Conservation (phyloP, 2,797 vertebrate species). For the Mus spretus region DNA sequence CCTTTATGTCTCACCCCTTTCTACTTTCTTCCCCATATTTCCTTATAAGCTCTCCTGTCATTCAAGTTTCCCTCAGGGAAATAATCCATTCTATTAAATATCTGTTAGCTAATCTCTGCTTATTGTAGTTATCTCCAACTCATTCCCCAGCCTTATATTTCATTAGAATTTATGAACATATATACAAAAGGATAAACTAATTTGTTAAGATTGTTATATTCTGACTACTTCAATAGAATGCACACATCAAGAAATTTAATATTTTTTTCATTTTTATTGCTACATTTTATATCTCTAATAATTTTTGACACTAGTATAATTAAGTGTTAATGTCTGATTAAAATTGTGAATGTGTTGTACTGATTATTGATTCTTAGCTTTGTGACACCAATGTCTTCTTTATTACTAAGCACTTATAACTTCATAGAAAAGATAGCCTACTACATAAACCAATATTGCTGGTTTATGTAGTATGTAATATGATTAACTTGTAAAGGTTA, state of each 20-base stretch:
- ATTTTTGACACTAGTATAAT: background rate
- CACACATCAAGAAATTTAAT: background rate
- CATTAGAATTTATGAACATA: background rate
- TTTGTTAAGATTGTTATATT: background rate
- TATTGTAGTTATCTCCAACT: background rate
- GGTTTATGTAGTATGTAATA: background rate
- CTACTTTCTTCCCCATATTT: background rate
- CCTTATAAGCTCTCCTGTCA: background rate
- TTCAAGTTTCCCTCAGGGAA: background rate
- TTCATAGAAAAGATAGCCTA: background rate
- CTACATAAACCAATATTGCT: background rate
- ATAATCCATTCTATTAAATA: background rate
- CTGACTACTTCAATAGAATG: background rate
- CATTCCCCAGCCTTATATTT: background rate
- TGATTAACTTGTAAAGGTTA: background rate
- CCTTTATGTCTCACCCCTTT: background rate
- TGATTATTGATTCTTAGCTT: background rate
- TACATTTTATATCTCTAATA: background rate
- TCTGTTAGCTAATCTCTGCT: background rate
- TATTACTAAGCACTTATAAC: background rate
- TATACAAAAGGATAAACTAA: background rate
- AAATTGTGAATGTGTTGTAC: background rate
- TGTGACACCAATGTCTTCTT: background rate
- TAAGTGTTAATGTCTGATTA: background rate
- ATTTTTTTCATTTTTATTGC: conserved; percentile 14